These are phyloP conservation scores for Desmophyllum pertusum DNA, from an alignment of 92 coral and sea anemone genomes.

Conservation along the genomic window DNA sequence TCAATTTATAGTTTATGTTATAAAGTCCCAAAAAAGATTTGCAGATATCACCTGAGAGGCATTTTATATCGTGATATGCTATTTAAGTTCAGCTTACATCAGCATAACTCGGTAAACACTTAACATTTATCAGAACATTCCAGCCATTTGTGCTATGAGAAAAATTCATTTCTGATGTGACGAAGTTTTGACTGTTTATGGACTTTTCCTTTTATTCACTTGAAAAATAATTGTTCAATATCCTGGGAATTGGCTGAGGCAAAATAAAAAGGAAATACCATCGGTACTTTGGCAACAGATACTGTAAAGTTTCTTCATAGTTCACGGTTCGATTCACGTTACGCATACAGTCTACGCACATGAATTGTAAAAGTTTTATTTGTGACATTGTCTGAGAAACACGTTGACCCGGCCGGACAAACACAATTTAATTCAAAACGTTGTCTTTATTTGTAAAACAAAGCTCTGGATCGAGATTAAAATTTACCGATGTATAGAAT, in stretches of 20 bases:
- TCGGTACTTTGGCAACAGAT: not conserved
- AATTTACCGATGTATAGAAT: too few relatives aligned
- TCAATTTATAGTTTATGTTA: not conserved
- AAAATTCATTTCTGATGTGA: not conserved
- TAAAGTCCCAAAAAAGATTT: too few relatives aligned
- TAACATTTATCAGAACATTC: not conserved
- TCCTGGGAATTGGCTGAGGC: not conserved
- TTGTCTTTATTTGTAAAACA: not conserved
- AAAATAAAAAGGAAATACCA: too few relatives aligned
- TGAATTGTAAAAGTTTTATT: too few relatives aligned
- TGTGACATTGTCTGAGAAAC: not conserved
- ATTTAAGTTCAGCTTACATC: not conserved
- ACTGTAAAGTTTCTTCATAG: not conserved
- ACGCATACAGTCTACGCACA: too few relatives aligned
- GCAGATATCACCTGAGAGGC: too few relatives aligned
- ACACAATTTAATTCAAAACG: not conserved
- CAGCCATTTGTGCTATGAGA: not conserved
- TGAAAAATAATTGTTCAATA: not conserved
- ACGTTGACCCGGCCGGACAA: too few relatives aligned
- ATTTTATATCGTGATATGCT: not conserved
- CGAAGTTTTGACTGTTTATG: conserved; percentile 2
- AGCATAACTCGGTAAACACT: not conserved
- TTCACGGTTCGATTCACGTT: too few relatives aligned
- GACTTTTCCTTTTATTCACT: not conserved
- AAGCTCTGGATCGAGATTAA: too few relatives aligned